Percentiles rank a stretch among this genome's conserved stretches.
Conservation (phyloP, 2,797 vertebrate genomes). For the Picus viridis region DNA sequence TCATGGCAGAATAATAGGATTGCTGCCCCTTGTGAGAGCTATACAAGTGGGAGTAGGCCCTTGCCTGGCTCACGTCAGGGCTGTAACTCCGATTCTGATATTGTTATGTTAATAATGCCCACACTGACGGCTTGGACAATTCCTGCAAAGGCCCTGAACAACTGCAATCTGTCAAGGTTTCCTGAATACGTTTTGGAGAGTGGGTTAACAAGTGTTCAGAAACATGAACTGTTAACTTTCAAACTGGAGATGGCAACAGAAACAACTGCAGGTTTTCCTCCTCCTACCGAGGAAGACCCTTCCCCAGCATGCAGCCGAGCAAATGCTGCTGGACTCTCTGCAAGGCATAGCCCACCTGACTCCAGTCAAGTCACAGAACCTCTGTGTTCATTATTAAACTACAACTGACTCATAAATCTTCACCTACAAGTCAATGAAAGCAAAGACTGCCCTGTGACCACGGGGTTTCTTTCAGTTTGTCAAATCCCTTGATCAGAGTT, state of each 20-base stretch:
- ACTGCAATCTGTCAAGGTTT: slow-evolving; percentile 21
- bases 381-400: neutral
- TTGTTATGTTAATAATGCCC: neutral
- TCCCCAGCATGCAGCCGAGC: neutral
- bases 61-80: neutral
- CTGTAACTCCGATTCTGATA: neutral
- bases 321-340: neutral
- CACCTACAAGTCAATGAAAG: neutral
- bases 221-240: slow-evolving; percentile 44
- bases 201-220: slow-evolving; percentile 8
- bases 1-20: neutral
- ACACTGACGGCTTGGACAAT: neutral
- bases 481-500: neutral
- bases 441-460: neutral
- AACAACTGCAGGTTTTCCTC: neutral
- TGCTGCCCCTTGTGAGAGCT: neutral
- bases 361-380: neutral
- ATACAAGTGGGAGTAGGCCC: neutral
- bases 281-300: neutral
- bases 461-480: neutral
- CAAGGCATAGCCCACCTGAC: neutral
- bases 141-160: slow-evolving; percentile 18
- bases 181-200: neutral
- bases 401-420: neutral
- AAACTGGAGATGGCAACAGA: neutral